Conservation (phyloP, 2,113 vertebrate species). For the Larimichthys polyactis region DNA sequence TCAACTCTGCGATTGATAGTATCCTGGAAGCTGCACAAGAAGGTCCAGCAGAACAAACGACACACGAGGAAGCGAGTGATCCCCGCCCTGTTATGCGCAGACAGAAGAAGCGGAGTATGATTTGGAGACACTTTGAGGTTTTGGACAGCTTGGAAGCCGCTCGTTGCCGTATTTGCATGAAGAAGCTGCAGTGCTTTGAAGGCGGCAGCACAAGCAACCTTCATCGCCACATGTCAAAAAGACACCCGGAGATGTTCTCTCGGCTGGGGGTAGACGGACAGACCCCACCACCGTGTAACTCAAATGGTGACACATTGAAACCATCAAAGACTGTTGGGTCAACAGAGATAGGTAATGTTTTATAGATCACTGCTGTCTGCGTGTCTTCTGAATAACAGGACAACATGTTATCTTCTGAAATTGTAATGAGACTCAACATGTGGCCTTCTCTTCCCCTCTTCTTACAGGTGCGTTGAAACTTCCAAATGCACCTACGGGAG, state of each 20-base stretch:
- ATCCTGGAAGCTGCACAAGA: slow-evolving; percentile 44
- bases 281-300: background rate
- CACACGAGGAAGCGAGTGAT: background rate
- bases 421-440: background rate
- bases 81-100: background rate
- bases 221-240: slow-evolving; percentile 77
- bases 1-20: slow-evolving; percentile 42
- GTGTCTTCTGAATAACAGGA: background rate
- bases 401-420: background rate
- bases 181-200: slow-evolving; percentile 73
- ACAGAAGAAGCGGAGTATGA: slow-evolving; percentile 62
- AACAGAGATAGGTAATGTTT: slow-evolving; percentile 44
- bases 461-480: slow-evolving; percentile 11
- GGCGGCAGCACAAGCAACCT: slow-evolving; percentile 77
- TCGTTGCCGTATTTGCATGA: slow-evolving; percentile 76
- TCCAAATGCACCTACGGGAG: slow-evolving; percentile 18
- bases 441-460: background rate
- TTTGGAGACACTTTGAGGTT: slow-evolving; percentile 77
- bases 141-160: slow-evolving; percentile 66
- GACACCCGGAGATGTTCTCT: slow-evolving; percentile 70
- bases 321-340: background rate
- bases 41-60: slow-evolving; percentile 26
- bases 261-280: slow-evolving; percentile 28
- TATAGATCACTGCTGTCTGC: background rate
- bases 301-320: background rate